Conservation (phyloP, 92 coral and sea anemone species). For the Umimayanthus chanpuru region DNA sequence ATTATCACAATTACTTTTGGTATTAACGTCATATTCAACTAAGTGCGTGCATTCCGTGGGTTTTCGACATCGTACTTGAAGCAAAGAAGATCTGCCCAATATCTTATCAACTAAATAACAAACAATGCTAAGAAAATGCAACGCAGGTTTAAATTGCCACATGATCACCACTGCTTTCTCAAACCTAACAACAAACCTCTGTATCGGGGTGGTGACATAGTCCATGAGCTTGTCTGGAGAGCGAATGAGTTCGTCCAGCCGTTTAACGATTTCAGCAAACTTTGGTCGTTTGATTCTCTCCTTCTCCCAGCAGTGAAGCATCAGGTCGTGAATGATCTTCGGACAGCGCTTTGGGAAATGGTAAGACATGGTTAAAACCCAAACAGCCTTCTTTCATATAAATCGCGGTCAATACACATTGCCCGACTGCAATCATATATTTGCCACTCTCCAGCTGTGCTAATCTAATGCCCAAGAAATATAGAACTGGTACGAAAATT, state of each 20-base stretch:
- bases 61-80: no score
- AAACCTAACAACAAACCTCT: constrained; percentile 23
- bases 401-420: neutral
- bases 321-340: constrained; percentile 63
- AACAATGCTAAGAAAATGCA: neutral
- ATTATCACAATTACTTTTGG: no score
- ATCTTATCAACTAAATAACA: neutral
- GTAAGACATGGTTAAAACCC: neutral
- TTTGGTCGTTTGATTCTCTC: constrained; percentile 80
- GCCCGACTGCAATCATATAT: no score
- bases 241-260: constrained; percentile 81
- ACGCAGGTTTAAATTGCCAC: neutral
- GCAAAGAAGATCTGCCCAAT: neutral
- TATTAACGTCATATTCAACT: no score
- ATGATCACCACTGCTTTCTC: neutral
- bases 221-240: constrained; percentile 87
- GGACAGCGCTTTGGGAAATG: constrained; percentile 56
- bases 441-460: no score
- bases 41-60: no score
- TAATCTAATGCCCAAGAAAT: no score
- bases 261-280: constrained; percentile 72
- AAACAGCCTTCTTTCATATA: no score
- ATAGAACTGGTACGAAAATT: no score
- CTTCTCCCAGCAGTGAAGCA: constrained; percentile 92
- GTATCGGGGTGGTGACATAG: constrained; percentile 36